Conservation (phyloP, 53 echinoderm and acorn worm genomes). For the Henricia sp. region DNA sequence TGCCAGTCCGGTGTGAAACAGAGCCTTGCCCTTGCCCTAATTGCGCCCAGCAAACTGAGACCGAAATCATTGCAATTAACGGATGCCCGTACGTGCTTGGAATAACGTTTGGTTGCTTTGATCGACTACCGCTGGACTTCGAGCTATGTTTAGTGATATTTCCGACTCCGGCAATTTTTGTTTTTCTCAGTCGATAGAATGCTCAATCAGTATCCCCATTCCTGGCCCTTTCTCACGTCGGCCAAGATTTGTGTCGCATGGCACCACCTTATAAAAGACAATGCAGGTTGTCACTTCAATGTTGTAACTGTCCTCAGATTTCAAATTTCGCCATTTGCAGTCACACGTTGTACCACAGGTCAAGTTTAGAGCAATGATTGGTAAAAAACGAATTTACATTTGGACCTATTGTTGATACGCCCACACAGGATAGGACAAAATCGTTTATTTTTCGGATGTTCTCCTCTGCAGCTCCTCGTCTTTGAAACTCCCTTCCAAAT, state of each 20-base stretch:
- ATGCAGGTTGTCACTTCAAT: too few relatives aligned
- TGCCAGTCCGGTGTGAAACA: constrained; percentile 35
- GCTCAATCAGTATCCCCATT: neutral
- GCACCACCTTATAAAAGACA: too few relatives aligned
- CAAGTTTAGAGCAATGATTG: too few relatives aligned
- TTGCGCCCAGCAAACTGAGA: constrained; percentile 21
- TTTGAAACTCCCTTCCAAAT: too few relatives aligned
- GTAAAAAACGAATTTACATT: too few relatives aligned
- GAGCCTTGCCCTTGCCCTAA: neutral
- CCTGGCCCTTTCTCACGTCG: neutral
- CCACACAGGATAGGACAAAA: too few relatives aligned
- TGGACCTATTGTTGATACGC: too few relatives aligned
- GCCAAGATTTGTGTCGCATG: neutral
- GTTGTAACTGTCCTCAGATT: too few relatives aligned
- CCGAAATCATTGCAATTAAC: constrained; percentile 43
- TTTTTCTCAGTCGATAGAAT: neutral
- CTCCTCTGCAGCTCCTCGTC: too few relatives aligned
- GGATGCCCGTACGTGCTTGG: constrained; percentile 24
- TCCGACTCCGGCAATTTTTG: neutral
- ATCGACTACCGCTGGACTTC: constrained; percentile 7
- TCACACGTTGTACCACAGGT: too few relatives aligned
- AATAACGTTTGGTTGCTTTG: constrained; percentile 21
- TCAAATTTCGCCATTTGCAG: too few relatives aligned
- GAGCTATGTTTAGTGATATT: constrained; percentile 2
- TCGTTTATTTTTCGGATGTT: too few relatives aligned